Evolutionary conservation across 2,797 vertebrate species (phyloP).

Genomic region (Pyrocephalus nanus): DNA sequence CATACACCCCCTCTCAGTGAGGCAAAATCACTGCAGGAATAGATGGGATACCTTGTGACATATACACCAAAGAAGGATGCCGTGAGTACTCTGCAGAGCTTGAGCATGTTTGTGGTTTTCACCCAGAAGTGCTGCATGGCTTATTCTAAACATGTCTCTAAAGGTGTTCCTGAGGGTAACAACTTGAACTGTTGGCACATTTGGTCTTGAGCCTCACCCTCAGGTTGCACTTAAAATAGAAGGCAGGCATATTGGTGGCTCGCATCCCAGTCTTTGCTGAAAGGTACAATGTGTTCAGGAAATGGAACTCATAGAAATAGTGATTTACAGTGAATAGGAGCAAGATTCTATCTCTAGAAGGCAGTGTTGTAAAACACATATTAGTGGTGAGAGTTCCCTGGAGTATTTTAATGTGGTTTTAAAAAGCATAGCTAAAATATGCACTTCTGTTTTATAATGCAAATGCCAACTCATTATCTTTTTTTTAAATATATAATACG

Average conservation of each 20-base stretch:
- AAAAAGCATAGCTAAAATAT: constrained; percentile 34
- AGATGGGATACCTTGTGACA: accelerated
- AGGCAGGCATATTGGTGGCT: not conserved
- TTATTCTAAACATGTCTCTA: not conserved
- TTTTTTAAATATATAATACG: not conserved
- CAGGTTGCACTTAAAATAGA: constrained; percentile 36
- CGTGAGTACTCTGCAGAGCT: not conserved
- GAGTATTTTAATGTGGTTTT: not conserved
- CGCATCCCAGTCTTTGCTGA: not conserved
- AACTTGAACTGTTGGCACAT: not conserved
- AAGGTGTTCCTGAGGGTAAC: not conserved
- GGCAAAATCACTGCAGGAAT: not conserved
- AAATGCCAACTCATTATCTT: not conserved
- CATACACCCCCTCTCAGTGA: accelerated
- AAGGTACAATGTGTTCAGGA: not conserved
- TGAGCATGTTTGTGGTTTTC: not conserved
- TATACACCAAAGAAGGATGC: not conserved
- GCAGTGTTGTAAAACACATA: constrained; percentile 60
- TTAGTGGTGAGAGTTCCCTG: constrained; percentile 1
- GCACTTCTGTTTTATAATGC: not conserved
- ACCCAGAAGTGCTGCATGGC: not conserved
- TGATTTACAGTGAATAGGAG: not conserved
- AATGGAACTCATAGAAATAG: not conserved
- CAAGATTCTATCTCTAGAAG: constrained; percentile 60
- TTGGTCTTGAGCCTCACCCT: not conserved